phyloP scores from a whole-genome alignment of 2,888 invertebrate genomes.

The Parnassius smintheus region DNA sequence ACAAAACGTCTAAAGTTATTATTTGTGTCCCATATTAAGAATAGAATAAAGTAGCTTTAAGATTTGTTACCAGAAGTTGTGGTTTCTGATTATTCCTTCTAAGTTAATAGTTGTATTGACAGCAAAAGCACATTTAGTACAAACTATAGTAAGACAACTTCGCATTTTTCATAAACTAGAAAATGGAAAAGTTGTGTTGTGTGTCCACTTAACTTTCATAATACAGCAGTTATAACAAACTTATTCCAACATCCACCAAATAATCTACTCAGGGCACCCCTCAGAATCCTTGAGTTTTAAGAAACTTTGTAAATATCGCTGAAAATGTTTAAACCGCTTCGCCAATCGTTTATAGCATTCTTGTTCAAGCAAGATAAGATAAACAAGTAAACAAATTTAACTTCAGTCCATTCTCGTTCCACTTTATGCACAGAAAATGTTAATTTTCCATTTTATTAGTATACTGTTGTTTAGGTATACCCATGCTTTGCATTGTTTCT shows the following conservation, averaged over 20 bases:
- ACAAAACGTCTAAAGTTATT: too few species aligned
- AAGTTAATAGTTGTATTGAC: too few species aligned
- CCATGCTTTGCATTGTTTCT: too few species aligned
- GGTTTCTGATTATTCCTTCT: too few species aligned
- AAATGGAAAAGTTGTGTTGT: background rate
- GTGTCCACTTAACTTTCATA: background rate
- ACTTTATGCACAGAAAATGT: conserved; percentile 7
- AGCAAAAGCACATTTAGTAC: too few species aligned
- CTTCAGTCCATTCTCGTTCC: conserved; percentile 16
- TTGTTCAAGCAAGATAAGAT: conserved; percentile 15
- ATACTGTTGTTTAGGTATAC: too few species aligned
- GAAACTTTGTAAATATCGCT: conserved; percentile 26
- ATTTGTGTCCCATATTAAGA: too few species aligned
- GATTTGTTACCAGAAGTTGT: too few species aligned
- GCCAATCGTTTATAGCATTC: conserved; percentile 22
- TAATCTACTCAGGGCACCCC: conserved; percentile 15
- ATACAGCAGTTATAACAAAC: conserved; percentile 1
- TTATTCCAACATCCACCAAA: conserved; percentile 21
- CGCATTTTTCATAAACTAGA: too few species aligned
- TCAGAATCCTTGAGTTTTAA: conserved; percentile 10
- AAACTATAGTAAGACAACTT: too few species aligned
- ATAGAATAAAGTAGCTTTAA: too few species aligned
- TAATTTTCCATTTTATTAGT: background rate
- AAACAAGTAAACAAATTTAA: conserved; percentile 24
- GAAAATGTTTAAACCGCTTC: conserved; percentile 21